These are phyloP conservation scores for Trachelus troglodyta DNA, from an alignment of 2,888 invertebrate genomes.

Conservation along the genomic window DNA sequence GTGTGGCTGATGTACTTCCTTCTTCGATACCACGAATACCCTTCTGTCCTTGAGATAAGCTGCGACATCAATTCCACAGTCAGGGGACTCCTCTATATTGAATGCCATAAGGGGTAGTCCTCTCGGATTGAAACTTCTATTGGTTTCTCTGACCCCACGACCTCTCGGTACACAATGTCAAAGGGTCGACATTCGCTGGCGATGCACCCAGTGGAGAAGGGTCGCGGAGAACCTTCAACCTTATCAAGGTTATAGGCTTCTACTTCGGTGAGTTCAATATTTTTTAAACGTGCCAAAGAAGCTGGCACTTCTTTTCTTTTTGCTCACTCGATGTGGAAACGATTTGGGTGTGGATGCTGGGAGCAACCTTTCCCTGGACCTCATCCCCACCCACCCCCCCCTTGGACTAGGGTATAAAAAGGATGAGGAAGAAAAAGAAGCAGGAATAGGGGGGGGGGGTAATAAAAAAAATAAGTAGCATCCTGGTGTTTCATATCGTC, in stretches of 20 bases:
- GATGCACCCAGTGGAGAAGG: background rate
- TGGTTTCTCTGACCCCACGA: background rate
- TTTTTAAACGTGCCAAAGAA: conserved; percentile 38
- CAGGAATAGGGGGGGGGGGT: background rate
- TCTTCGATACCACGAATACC: background rate
- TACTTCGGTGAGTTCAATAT: conserved; percentile 52
- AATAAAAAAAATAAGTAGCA: conserved; percentile 4
- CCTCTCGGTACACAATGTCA: background rate
- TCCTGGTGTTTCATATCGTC: conserved; percentile 59
- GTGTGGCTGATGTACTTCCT: background rate
- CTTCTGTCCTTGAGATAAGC: background rate
- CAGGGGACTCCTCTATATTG: background rate
- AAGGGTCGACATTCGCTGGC: background rate
- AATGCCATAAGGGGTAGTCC: background rate
- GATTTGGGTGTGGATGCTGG: background rate
- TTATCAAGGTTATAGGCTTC: conserved; percentile 40
- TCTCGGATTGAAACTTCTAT: background rate
- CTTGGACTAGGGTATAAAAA: conserved; percentile 12
- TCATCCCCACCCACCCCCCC: too few species aligned
- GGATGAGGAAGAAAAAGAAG: conserved; percentile 18
- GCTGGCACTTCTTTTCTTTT: conserved; percentile 26
- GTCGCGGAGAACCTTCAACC: background rate
- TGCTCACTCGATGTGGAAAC: conserved; percentile 14
- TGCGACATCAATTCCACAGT: background rate
- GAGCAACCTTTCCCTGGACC: background rate